phyloP scores from a whole-genome alignment of 2,888 invertebrate genomes.

The Pogonocherus hispidulus region DNA sequence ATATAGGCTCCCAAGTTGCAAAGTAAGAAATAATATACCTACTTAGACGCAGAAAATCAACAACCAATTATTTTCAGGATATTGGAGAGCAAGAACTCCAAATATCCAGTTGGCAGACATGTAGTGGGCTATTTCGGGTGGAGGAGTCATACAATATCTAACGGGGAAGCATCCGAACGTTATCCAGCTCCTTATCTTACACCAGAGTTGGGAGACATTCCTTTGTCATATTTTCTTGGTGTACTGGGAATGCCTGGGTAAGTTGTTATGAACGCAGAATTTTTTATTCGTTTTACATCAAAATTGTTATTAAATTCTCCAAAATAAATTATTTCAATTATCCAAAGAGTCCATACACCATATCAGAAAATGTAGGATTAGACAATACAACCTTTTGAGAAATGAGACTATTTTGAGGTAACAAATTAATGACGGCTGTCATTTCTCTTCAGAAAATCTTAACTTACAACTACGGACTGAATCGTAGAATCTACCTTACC shows the following conservation, averaged over 20 bases:
- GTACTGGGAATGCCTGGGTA: constrained; percentile 14
- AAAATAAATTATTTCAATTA: too few species aligned
- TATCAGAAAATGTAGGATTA: too few species aligned
- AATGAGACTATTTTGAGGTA: too few species aligned
- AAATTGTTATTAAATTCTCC: too few species aligned
- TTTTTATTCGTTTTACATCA: too few species aligned
- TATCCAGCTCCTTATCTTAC: neutral
- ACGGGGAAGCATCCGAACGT: neutral
- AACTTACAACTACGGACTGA: too few species aligned
- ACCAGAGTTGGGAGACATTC: neutral
- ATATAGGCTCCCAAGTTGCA: constrained; percentile 24
- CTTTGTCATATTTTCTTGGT: neutral
- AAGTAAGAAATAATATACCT: constrained; percentile 23
- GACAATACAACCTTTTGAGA: too few species aligned
- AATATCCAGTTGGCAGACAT: neutral
- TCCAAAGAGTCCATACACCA: too few species aligned
- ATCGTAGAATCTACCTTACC: too few species aligned
- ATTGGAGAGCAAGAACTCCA: neutral
- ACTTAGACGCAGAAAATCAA: neutral
- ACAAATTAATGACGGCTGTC: too few species aligned
- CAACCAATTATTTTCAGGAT: neutral
- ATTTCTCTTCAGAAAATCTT: too few species aligned
- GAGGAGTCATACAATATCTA: constrained; percentile 8
- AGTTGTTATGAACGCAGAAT: neutral
- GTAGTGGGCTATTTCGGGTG: neutral